Evolutionary conservation across 2,797 vertebrate species (phyloP).

Genomic region (Amblyopsis hoosieri): DNA sequence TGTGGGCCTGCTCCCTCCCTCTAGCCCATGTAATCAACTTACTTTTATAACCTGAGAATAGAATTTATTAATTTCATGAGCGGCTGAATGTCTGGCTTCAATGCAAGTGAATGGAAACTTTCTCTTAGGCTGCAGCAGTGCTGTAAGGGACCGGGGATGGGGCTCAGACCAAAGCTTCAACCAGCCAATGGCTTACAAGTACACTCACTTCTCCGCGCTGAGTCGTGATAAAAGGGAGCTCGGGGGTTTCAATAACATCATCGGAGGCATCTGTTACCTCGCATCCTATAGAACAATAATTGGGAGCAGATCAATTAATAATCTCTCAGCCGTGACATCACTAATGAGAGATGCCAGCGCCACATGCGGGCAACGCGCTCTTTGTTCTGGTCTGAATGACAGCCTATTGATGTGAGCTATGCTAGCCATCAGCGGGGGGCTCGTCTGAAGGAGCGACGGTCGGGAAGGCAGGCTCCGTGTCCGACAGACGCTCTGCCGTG

Average conservation of each 20-base stretch:
- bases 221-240: not conserved
- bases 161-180: not conserved
- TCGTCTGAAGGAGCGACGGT: conserved; percentile 1
- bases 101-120: conserved; percentile 74
- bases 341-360: not conserved
- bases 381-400: not conserved
- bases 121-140: conserved; percentile 52
- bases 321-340: not conserved
- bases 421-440: conserved; percentile 2
- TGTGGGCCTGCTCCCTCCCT: conserved; percentile 53
- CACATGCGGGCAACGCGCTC: not conserved
- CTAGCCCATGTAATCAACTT: conserved; percentile 71
- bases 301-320: conserved; percentile 12
- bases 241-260: conserved; percentile 7
- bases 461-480: not conserved
- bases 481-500: no score
- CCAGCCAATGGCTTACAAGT: conserved; percentile 12
- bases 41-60: conserved; percentile 69
- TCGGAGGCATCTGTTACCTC: not conserved
- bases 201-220: conserved; percentile 2
- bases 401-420: not conserved
- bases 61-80: conserved; percentile 71
- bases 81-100: conserved; percentile 61
- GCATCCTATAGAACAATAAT: conserved; percentile 11
- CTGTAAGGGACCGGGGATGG: conserved; percentile 8